These are phyloP conservation scores for Austrofundulus limnaeus DNA, from an alignment of 2,113 vertebrate genomes.

Conservation along the genomic window DNA sequence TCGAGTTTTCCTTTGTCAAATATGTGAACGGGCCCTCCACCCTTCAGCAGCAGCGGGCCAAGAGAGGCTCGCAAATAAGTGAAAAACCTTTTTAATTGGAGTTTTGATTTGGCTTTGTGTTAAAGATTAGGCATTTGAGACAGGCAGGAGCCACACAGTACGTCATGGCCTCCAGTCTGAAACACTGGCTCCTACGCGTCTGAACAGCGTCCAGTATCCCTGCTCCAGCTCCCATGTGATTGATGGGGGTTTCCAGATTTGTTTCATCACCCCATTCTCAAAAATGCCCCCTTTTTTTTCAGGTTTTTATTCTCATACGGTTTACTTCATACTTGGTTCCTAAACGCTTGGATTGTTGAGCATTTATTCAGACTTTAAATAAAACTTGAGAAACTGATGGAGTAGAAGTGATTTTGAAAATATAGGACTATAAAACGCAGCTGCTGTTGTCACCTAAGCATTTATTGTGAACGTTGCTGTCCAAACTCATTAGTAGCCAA, in stretches of 20 bases:
- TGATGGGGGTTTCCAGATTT: constrained; percentile 75
- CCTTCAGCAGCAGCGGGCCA: constrained; percentile 69
- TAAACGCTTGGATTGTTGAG: constrained; percentile 38
- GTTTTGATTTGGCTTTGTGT: constrained; percentile 74
- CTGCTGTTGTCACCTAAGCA: no score
- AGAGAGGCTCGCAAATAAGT: constrained; percentile 65
- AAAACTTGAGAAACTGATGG: constrained; percentile 8
- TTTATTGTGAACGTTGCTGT: no score
- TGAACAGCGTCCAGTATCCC: constrained; percentile 75
- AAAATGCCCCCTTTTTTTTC: constrained; percentile 47
- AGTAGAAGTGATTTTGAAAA: constrained; percentile 24
- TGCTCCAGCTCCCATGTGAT: constrained; percentile 68
- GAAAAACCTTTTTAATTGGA: constrained; percentile 76
- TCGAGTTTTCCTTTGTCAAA: constrained; percentile 67
- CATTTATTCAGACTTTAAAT: constrained; percentile 15
- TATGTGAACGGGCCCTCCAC: constrained; percentile 71
- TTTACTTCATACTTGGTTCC: constrained; percentile 37
- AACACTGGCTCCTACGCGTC: constrained; percentile 77
- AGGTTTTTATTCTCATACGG: constrained; percentile 43
- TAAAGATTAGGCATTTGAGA: constrained; percentile 79
- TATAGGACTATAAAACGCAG: no score
- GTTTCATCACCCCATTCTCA: constrained; percentile 68
- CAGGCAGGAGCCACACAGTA: constrained; percentile 77
- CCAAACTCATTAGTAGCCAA: no score
- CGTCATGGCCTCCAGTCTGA: constrained; percentile 73